Base-by-base conservation (phyloP, 2,113 vertebrate species). In the Zosterops borbonicus region DNA sequence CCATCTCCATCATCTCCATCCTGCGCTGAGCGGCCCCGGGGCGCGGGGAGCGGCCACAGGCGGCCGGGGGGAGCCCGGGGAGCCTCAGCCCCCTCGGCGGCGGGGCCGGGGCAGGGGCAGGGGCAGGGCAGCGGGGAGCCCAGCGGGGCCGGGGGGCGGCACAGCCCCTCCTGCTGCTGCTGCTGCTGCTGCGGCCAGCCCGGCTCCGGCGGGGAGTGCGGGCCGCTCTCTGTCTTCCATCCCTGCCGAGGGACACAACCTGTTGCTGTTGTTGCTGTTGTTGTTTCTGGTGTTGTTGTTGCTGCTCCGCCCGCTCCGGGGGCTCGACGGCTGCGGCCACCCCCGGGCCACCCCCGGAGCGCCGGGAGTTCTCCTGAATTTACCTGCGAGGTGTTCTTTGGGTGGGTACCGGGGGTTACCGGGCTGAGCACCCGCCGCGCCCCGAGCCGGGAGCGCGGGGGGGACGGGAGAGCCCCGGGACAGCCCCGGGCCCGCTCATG, bases 191-290 rank as follows among this genome's bases (percentile, higher is more conserved):
- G 5, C 15, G 5, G 85, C 46, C 70, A 42, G 69, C 87, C n/a
- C 79, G 92, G 67, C 22, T 44, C 33, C 58, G 74, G 62, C 64
- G 3, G 18, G 50, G 5, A 47, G 3, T 19, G 89, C 20, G 52
- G 86, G 90, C 78, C 77, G 24, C 73, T 91, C 63, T 49, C 86
- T 15, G 64, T 50, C 85, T 15, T 74, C 78, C 89, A 94, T 90
- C 94, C 86, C 95, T 78, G 91, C 94, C 33, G 86, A 49, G 50
- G 86, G 86, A 78, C 60, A 47, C 33, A 69, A 94, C 93, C 93
- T 96, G 93, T 95, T 93, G 95, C 95, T 81, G 5, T 90, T 21
- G 46, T 21, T 42, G 42, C 6, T 39, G 39, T 10, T 39, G 37
- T 9, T 39, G 39, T 39, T 39, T 9, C 5, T 39, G 39, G 9